Evolutionary conservation across 1,140 invertebrate species (phyloP).

Genomic region (Antheraea mylitta): DNA sequence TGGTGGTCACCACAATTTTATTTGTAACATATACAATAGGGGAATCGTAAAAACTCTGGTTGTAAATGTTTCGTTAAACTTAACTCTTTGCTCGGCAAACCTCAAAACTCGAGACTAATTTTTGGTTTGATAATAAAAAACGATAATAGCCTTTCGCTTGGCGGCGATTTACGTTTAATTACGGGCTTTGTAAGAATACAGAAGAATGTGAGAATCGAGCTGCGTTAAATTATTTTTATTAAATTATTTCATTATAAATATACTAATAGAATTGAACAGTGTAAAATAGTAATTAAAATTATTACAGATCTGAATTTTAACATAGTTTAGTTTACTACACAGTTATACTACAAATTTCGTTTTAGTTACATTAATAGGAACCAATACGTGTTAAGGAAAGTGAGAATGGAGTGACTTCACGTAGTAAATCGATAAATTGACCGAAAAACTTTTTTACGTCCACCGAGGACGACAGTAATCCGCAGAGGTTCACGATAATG

Average conservation of each 20-base stretch:
- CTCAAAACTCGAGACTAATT: not conserved
- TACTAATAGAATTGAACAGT: not conserved
- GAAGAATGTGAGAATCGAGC: no score
- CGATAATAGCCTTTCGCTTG: not conserved
- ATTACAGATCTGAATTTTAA: no score
- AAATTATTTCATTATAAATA: no score
- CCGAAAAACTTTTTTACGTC: conserved; percentile 6
- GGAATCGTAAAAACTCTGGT: not conserved
- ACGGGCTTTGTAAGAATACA: not conserved
- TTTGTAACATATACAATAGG: not conserved
- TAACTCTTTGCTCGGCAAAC: no score
- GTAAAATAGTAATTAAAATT: not conserved
- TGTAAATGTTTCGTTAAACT: not conserved
- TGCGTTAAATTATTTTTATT: no score
- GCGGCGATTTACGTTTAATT: not conserved
- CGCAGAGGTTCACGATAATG: conserved; percentile 42
- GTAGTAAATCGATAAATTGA: conserved; percentile 1
- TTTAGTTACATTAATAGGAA: not conserved
- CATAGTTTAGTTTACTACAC: no score
- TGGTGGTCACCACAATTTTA: not conserved
- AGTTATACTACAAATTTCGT: no score
- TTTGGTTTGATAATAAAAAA: not conserved
- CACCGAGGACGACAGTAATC: conserved; percentile 17
- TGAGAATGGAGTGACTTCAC: not conserved
- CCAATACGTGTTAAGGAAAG: not conserved